These are phyloP conservation scores for Thecophora atra DNA, from an alignment of 2,888 invertebrate species.

Conservation along the genomic window DNA sequence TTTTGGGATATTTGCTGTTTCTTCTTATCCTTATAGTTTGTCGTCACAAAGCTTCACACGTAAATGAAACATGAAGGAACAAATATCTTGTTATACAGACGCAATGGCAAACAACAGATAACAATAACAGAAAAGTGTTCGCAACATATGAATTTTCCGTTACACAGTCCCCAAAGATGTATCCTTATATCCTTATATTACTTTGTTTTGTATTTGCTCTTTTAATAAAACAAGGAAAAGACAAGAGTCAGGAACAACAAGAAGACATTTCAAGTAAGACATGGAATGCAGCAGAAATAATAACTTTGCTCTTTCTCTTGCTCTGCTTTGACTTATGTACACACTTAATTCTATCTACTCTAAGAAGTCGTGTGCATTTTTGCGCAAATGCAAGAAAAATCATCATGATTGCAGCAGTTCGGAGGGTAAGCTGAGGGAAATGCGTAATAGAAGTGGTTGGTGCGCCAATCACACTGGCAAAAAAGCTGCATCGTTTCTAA, in stretches of 20 bases:
- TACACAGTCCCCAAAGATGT: neutral
- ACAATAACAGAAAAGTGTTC: neutral
- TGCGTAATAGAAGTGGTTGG: too few relatives aligned
- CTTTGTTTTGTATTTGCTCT: neutral
- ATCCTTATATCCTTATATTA: neutral
- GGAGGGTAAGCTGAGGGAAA: too few relatives aligned
- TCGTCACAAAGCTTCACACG: neutral
- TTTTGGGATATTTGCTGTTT: neutral
- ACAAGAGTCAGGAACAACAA: neutral
- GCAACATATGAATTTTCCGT: too few relatives aligned
- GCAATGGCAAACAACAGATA: neutral
- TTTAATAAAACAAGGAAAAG: too few relatives aligned
- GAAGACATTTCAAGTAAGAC: too few relatives aligned
- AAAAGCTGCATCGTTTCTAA: too few relatives aligned
- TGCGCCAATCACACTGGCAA: too few relatives aligned
- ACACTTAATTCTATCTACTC: slow-evolving; percentile 3
- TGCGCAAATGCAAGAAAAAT: slow-evolving; percentile 28
- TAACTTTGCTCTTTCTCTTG: neutral
- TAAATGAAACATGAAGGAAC: neutral
- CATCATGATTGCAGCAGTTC: neutral
- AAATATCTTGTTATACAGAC: slow-evolving; percentile 6
- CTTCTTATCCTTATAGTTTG: neutral
- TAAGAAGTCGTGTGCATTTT: slow-evolving; percentile 30
- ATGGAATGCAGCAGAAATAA: too few relatives aligned
- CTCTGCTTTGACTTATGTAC: neutral